Evolutionary conservation across 2,888 invertebrate genomes (phyloP).

Genomic region (Monochamus alternatus): DNA sequence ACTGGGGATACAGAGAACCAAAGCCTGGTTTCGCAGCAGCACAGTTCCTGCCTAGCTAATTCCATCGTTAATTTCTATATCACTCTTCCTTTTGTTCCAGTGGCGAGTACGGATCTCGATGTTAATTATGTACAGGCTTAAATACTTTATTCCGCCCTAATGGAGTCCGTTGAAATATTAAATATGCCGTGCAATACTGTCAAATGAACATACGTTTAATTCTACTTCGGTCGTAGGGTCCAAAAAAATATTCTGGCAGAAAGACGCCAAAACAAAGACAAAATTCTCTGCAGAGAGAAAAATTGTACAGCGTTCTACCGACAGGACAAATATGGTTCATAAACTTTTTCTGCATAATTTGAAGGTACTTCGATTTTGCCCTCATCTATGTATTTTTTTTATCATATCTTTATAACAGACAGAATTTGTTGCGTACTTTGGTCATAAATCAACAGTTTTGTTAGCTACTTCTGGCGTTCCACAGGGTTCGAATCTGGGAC

Average conservation of each 20-base stretch:
- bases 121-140: conserved; percentile 49
- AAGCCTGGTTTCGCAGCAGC: not conserved
- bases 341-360: no score
- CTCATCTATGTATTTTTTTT: no score
- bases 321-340: no score
- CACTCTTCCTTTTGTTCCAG: conserved; percentile 31
- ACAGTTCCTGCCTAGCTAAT: conserved; percentile 21
- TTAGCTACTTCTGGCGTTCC: no score
- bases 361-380: no score
- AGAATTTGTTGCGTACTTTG: no score
- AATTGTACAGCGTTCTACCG: no score
- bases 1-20: not conserved
- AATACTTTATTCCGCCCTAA: conserved; percentile 40
- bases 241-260: not conserved
- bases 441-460: no score
- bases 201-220: not conserved
- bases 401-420: no score
- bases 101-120: conserved; percentile 45
- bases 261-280: no score
- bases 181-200: conserved; percentile 4
- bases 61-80: conserved; percentile 33
- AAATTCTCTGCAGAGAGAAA: no score
- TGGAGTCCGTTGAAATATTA: conserved; percentile 26
- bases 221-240: not conserved
- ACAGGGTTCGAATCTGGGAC: no score